Conservation (phyloP, 2,113 vertebrate species). For the Trichomycterus rosablanca region DNA sequence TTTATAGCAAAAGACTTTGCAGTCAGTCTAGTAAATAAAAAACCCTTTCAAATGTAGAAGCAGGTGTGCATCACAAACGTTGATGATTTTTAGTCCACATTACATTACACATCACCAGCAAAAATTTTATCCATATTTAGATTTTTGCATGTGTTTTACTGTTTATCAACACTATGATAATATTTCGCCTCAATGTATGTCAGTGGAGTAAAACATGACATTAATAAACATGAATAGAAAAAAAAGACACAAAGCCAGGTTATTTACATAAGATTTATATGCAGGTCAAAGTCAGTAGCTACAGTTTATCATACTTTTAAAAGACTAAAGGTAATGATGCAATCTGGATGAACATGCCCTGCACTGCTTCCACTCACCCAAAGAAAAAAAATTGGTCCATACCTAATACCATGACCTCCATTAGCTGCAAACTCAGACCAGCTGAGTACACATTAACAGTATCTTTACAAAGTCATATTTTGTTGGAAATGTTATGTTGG, state of each 20-base stretch:
- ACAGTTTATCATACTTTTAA: constrained; percentile 8
- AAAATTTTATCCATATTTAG: too few species aligned
- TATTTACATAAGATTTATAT: constrained; percentile 31
- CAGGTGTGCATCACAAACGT: too few species aligned
- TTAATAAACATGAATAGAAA: not conserved
- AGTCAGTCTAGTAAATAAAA: too few species aligned
- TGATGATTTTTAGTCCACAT: too few species aligned
- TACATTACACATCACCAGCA: too few species aligned
- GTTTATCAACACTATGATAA: too few species aligned
- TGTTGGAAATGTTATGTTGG: too few species aligned
- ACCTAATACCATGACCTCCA: constrained; percentile 13
- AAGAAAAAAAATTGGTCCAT: constrained; percentile 30
- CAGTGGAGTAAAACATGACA: too few species aligned
- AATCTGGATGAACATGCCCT: constrained; percentile 2
- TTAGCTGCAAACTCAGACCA: constrained; percentile 37
- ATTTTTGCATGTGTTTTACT: too few species aligned
- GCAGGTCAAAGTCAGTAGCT: constrained; percentile 10
- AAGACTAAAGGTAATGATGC: not conserved
- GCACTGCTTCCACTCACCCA: not conserved
- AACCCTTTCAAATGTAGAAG: too few species aligned
- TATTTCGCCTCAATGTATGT: too few species aligned
- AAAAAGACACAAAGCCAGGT: not conserved
- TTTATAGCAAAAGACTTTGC: too few species aligned
- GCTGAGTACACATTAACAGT: constrained; percentile 23
- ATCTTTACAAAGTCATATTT: not conserved